phyloP scores from a whole-genome alignment of 2,113 vertebrate species.

The Salminus brasiliensis region DNA sequence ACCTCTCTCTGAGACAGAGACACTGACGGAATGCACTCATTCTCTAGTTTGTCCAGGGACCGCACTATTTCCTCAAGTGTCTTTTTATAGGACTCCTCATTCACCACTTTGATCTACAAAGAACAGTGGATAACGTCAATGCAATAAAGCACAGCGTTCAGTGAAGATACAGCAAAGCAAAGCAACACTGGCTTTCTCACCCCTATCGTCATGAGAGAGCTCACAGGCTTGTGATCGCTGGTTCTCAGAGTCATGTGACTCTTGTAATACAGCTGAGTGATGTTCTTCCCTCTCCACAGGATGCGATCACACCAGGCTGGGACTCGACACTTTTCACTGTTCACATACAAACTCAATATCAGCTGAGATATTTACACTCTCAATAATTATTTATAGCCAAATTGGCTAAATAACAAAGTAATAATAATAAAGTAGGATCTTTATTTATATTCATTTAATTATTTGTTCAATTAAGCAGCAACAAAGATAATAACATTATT shows the following conservation, averaged over 20 bases:
- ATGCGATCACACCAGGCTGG: slow-evolving; percentile 97
- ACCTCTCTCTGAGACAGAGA: slow-evolving; percentile 87
- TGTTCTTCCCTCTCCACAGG: slow-evolving; percentile 88
- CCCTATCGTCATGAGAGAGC: slow-evolving; percentile 85
- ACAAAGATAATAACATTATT: too few relatives aligned
- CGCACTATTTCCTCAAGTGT: slow-evolving; percentile 93
- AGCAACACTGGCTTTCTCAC: slow-evolving; percentile 71
- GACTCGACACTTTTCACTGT: slow-evolving; percentile 91
- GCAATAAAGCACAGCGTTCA: not conserved
- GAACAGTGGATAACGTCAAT: not conserved
- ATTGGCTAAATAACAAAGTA: too few relatives aligned
- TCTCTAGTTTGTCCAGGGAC: slow-evolving; percentile 93
- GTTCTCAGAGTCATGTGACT: slow-evolving; percentile 92
- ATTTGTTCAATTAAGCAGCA: too few relatives aligned
- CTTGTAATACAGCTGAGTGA: slow-evolving; percentile 85
- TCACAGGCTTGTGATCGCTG: slow-evolving; percentile 98
- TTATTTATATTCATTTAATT: too few relatives aligned
- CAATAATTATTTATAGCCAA: not conserved
- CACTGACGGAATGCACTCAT: slow-evolving; percentile 94
- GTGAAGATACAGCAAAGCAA: not conserved
- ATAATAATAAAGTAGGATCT: too few relatives aligned
- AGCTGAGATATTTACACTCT: not conserved
- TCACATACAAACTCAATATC: slow-evolving; percentile 7
- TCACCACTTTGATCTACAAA: slow-evolving; percentile 87
- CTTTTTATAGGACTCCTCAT: slow-evolving; percentile 84